Base-by-base conservation (phyloP, 2,113 vertebrate genomes). In the Syngnathoides biaculeatus region DNA sequence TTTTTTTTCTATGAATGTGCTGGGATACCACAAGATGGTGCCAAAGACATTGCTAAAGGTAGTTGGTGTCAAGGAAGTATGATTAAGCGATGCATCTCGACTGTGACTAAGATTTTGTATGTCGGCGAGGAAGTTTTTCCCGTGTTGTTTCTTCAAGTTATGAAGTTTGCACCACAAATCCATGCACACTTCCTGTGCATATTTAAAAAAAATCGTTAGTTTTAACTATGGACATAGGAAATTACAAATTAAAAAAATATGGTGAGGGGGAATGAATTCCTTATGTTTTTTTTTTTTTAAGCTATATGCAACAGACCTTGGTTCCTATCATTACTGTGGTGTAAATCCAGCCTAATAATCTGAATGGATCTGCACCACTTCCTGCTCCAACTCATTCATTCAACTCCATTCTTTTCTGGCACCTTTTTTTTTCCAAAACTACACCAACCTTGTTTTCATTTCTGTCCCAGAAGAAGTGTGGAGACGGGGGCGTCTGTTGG, bases 381-480 rank as follows among this genome's bases (percentile, higher is more conserved):
- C 61, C 63, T 47, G 56, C 72, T 71, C 68, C 71, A 57, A 38
- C 68, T 57, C 11, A 40, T 13, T 20, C 69, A 17, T 59, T 60
- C 57, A 67, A 77, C 52, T 73, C 64, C 69, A 17, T 59, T 60
- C 57, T 68, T 78, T 55, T 73, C 64, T 78, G 72, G 52, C 59
- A 73, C 55, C 71, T 73, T 74, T 69, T 57, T 56, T 50, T 48
- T 48, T 53, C 17, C 27, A 74, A 61, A 62, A 75, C 65, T 20
- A 63, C 67, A 72, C 86, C 63, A 53, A 40, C 59, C 60, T 60
- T 66, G 39, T 65, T 81, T 82, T 90, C 53, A 92, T 83, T 88
- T 88, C 68, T 90, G 88, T 89, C 87, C 90, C 81, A 92, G 77
- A 73, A 89, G 86, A 80, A 90, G 86, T 63, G 90, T 83, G 56